These are phyloP conservation scores for Callyntrura guangdongensis DNA, from an alignment of 2,888 invertebrate genomes.

Conservation along the genomic window DNA sequence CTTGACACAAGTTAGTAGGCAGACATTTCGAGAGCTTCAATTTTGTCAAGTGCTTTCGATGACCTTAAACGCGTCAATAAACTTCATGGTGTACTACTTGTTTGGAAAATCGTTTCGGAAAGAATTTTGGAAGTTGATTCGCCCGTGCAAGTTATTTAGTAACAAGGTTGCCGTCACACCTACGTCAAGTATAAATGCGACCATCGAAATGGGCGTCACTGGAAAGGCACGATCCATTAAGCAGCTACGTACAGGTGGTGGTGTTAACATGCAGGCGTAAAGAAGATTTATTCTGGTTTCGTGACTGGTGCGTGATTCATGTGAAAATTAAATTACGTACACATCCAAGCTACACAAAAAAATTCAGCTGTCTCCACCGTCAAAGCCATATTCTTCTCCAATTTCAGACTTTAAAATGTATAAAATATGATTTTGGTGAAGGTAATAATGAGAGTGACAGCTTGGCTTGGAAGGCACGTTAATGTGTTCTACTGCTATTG, in stretches of 20 bases:
- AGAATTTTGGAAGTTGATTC: slow-evolving; percentile 72
- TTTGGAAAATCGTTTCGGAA: slow-evolving; percentile 76
- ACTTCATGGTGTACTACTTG: slow-evolving; percentile 69
- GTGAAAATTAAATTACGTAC: background rate
- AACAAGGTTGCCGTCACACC: slow-evolving; percentile 63
- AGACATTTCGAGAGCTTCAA: slow-evolving; percentile 70
- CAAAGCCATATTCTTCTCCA: background rate
- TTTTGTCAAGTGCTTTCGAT: slow-evolving; percentile 62
- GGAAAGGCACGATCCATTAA: slow-evolving; percentile 43
- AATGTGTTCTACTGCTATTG: background rate
- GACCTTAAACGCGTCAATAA: slow-evolving; percentile 73
- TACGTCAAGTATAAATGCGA: slow-evolving; percentile 48
- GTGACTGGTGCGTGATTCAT: background rate
- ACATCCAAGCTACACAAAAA: background rate
- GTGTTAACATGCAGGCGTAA: slow-evolving; percentile 24
- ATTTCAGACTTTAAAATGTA: background rate
- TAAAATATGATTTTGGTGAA: background rate
- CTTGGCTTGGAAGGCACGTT: background rate
- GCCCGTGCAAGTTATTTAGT: slow-evolving; percentile 57
- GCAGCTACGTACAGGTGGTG: background rate
- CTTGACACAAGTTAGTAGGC: slow-evolving; percentile 50
- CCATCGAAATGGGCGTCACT: slow-evolving; percentile 67
- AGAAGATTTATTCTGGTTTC: slow-evolving; percentile 1
- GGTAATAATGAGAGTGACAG: background rate
- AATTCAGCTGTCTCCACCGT: background rate